Base-by-base conservation (phyloP, 2,113 vertebrate genomes). In the Aptenodytes forsteri region DNA sequence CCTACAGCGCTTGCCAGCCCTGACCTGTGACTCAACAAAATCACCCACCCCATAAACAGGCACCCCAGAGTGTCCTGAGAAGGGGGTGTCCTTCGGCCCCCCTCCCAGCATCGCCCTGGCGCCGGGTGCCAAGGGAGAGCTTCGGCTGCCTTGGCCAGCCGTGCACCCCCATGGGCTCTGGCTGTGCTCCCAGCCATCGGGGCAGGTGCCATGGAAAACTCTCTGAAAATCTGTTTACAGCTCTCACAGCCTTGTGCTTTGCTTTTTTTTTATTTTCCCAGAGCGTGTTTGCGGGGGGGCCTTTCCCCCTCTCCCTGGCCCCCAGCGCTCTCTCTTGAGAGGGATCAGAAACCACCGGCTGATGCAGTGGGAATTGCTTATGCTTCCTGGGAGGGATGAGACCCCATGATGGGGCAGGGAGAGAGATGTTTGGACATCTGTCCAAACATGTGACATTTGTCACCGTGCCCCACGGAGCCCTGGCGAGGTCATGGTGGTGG, bases 11-110 rank as follows among this genome's bases (percentile, higher is more conserved):
- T 72, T 34, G 52, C 90, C 87, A 95, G 61, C 47, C 54, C 55
- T 3, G 7, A 90, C 40, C 72, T 1, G 2, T 94, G 91, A 95
- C 91, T 96, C 82, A 77, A 79, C 64, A 95, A 80, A 94, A 84
- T 36, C 78, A 55, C 11, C 42, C 6, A 3, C 4, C 14, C 62
- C 17, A 10, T 38, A 30, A 84, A 78, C 47, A 87, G 36, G 42
- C 44, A 49, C 15, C 70, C 25, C 65, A 38, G 50, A 91, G 47
- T 5, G 2, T 59, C 80, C 56, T 1, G 3, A 18, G 69, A 20
- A 22, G 49, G 30, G 56, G 58, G 7, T 64, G 44, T 72, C 59
- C 61, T 64, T 19, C 13, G 25, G 42, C 15, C 16, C 30, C 21
- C 19, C 13, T 91, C n/a, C 78, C 9, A 9, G 58, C 55, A 23